A percentile compares a stretch with the other conserved stretches of the same genome.
phyloP scores from a whole-genome alignment of 2,113 vertebrate species.

The Baryphthengus martii region DNA sequence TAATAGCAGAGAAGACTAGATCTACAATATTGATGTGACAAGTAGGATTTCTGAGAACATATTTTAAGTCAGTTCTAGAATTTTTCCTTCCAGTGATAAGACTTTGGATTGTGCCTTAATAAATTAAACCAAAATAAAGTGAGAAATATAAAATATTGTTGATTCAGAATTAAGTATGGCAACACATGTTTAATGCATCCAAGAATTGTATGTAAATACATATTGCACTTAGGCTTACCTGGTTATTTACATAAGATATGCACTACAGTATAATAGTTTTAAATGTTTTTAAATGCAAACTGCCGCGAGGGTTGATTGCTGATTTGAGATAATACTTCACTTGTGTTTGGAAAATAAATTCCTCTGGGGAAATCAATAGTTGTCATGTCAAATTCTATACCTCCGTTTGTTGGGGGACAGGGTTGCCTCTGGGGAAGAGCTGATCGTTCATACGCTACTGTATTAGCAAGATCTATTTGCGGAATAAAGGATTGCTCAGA shows the following conservation, averaged over 20 bases:
- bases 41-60: neutral
- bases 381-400: neutral
- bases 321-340: neutral
- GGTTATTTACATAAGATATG: neutral
- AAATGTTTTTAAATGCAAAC: neutral
- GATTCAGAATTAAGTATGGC: neutral
- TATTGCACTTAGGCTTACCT: neutral
- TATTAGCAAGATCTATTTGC: neutral
- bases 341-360: conserved; percentile 20
- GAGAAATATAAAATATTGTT: neutral
- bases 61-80: neutral
- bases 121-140: neutral
- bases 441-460: neutral
- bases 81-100: neutral
- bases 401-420: neutral
- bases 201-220: neutral
- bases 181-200: neutral
- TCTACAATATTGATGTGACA: neutral
- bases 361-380: conserved; percentile 2
- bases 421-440: neutral
- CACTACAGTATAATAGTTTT: neutral
- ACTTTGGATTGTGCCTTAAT: neutral
- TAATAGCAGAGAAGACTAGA: neutral
- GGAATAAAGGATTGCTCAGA: neutral
- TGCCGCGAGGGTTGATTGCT: neutral